phyloP scores from a whole-genome alignment of 2,113 vertebrate genomes.

The Carettochelys insculpta region DNA sequence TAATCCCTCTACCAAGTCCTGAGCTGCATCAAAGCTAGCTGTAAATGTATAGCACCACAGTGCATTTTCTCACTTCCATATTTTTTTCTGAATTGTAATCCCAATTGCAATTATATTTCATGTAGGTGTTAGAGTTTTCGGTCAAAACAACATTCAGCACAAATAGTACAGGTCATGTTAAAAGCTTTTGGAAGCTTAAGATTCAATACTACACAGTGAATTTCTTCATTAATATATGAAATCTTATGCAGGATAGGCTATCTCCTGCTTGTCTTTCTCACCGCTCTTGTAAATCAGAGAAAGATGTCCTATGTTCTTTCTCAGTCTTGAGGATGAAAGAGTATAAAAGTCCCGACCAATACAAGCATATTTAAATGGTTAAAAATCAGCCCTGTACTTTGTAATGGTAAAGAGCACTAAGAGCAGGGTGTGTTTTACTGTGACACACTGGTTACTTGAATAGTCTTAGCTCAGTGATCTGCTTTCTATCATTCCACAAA shows the following conservation, averaged over 20 bases:
- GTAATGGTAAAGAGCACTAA: background rate
- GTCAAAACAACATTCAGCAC: background rate
- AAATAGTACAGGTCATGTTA: background rate
- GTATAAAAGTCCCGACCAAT: background rate
- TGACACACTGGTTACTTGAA: background rate
- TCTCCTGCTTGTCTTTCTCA: background rate
- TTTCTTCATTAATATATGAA: background rate
- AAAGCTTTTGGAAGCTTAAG: background rate
- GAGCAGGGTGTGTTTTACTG: background rate
- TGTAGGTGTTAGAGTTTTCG: background rate
- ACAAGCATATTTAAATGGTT: background rate
- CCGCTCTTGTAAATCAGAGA: background rate
- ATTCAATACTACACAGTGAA: background rate
- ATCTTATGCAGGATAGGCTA: background rate
- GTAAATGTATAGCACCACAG: background rate
- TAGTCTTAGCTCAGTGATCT: background rate
- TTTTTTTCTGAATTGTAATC: background rate
- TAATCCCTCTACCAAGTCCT: background rate
- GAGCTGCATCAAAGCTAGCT: background rate
- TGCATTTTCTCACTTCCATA: background rate
- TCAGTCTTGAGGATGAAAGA: background rate
- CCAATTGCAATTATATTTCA: background rate
- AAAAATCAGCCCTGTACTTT: background rate
- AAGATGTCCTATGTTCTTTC: background rate
- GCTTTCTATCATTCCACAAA: background rate